Base-by-base conservation (phyloP, 2,113 vertebrate species). In the Canis aureus region DNA sequence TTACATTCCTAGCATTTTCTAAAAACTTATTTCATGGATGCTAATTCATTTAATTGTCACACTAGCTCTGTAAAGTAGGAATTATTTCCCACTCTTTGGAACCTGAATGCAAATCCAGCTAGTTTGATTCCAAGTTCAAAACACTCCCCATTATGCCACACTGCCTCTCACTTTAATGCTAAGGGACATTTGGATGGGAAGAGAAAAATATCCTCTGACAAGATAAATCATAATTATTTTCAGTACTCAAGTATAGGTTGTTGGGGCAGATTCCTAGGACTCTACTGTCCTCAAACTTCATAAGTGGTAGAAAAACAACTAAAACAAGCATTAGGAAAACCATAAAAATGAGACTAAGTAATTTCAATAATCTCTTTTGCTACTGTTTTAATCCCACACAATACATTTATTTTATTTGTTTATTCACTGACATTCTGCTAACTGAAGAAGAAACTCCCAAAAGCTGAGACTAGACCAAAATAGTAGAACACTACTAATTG, bases 381-480 rank as follows among this genome's bases (percentile, higher is more conserved):
- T 94, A 59, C 25, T 87, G 74, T 76, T 86, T 91, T 93, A 96
- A 93, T 93, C 80, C 38, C 38, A 69, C 83, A 92, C 38, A 69
- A 91, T 83, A 32, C 60, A 80, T 92, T 94, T 95, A 92, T 95
- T 92, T 94, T 80, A 97, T 89, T 94, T 97, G 91, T 97, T 93
- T 93, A 83, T 94, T 96, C 92, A 64, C 69, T 95, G 83, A 82
- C 87, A 97, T 97, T 73, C 92, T 97, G 96, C 76, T 97, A 97
- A 96, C 85, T 90, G 43, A 88, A 89, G 71, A 90, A 96, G 84
- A 86, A 95, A 94, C 71, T 97, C 81, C 87, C 76, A 27, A 96
- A 92, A 53, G 38, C 60, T 66, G 49, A 97, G 85, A 97, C 87
- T 96, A 97, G 78, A 97, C 90, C 94, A 97, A 97, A 98, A 96